Evolutionary conservation across 2,113 vertebrate species (phyloP).

Genomic region (Eolophus roseicapilla): DNA sequence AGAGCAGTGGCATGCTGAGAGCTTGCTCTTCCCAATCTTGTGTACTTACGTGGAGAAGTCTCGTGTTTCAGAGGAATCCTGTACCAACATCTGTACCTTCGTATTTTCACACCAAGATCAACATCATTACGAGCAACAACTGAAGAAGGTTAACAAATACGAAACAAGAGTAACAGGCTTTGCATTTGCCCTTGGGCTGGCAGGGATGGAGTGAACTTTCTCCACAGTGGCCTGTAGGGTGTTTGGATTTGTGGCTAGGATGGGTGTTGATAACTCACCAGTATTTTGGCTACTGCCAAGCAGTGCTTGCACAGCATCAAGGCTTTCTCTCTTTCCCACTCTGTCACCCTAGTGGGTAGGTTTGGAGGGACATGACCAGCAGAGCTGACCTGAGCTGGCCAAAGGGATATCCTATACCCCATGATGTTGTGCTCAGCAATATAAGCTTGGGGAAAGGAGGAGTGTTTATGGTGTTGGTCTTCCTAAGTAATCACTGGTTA

Average conservation of each 20-base stretch:
- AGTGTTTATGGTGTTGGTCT: background rate
- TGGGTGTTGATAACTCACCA: background rate
- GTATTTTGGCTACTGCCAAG: background rate
- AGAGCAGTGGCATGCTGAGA: background rate
- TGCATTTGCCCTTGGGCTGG: background rate
- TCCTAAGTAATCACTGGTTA: background rate
- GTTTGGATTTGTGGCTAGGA: background rate
- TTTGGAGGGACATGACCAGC: background rate
- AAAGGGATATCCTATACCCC: background rate
- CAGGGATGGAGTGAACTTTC: background rate
- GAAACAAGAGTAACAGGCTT: background rate
- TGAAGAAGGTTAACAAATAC: background rate
- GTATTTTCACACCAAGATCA: background rate
- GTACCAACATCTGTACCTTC: background rate
- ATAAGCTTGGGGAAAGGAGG: background rate
- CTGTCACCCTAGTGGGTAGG: no score
- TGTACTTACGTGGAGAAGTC: background rate
- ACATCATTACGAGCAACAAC: background rate
- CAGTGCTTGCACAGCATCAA: background rate
- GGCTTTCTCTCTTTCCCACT: background rate
- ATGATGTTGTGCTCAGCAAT: background rate
- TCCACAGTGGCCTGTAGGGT: accelerated
- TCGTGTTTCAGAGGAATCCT: background rate
- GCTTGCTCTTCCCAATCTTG: background rate
- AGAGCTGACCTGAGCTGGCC: background rate